Base-by-base conservation (phyloP, 2,888 invertebrate genomes). In the Acanthosepion lycidas region DNA sequence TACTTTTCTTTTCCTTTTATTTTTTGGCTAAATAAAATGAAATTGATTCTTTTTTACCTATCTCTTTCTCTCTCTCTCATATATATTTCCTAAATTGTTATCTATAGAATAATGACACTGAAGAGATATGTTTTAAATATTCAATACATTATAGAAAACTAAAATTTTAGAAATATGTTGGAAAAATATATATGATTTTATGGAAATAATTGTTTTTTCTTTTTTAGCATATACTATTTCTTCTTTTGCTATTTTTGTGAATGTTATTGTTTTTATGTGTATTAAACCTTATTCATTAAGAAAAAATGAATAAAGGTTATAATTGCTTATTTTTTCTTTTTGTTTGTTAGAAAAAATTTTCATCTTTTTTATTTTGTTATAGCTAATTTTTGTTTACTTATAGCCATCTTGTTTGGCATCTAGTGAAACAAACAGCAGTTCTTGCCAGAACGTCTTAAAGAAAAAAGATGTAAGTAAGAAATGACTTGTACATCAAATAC, bases 391-490 rank as follows among this genome's bases (percentile, higher is more conserved):
- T 92, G 51, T 92, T 92, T 92, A 92, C 92, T 92, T 92, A 92
- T 92, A 92, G 92, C 92, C 92, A 92, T 48, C 92, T 92, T 92
- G 92, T 92, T 92, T 92, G 92, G 51, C 92, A 92, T 92, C 92
- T 92, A 92, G 51, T 92, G 92, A 92, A 92, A 92, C 92, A 92
- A 92, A 92, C 92, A 92, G 92, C 92, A 92, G 18, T 92, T 92
- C 51, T 51, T 92, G 92, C 51, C 92, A 51, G 49, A 92, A 92
- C 49, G 92, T 92, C 92, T 92, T 92, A 92, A 92, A 51, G 92
- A 92, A 92, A 49, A 92, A 92, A 51, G 92, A 92, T 92, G 92
- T 92, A 92, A 92, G 92, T 92, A 92, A 92, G 92, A 49, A 92
- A 92, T 92, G 51, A 92, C 92, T 92, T 92, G 92, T 51, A 92